Base-by-base conservation (phyloP, 2,797 vertebrate genomes). In the Sandelia bainsii region DNA sequence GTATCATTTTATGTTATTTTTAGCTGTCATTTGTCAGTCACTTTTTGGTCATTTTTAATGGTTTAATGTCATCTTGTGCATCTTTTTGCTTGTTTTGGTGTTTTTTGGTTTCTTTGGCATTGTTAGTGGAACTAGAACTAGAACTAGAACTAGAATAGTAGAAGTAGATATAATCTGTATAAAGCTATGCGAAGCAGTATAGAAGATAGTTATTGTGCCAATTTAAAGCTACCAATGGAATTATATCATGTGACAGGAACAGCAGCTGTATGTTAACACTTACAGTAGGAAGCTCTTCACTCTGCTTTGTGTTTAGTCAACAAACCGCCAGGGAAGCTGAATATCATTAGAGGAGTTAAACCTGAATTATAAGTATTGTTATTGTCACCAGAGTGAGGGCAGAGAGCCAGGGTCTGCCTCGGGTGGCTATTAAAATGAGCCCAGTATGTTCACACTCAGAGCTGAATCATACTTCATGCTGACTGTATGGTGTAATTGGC, bases 391-490 rank as follows among this genome's bases (percentile, higher is more conserved):
- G 22, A 46, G 27, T 49, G 48, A 77, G 77, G 84, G 81, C 49
- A 81, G 22, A 78, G 83, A 45, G 46, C 48, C 49, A 3, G 65
- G 54, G 14, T 69, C 32, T 1, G 68, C 87, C 81, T 70, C 71
- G 45, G 84, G 84, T 81, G 64, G 64, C 70, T 29, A 77, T 86
- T 79, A 84, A 80, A 83, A 83, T 29, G 59, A 79, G 39, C 72
- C 46, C 68, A 52, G 48, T 72, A 62, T 81, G 63, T 80, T 75
- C 53, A 63, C 59, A 67, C 69, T 72, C 40, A 1, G 40, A 71
- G 71, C 34, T 32, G 63, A 49, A 59, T 27, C 62, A 14, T 11
- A 45, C 45, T 74, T 69, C 79, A 72, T 3, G 32, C 71, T 63
- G 74, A 49, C 81, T 62, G 44, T 46, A n/a, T 13, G 53, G 0